Evolutionary conservation across 2,797 vertebrate species (phyloP), one percentile per base, ranked within the genome.

Genomic region (Galago senegalensis): DNA sequence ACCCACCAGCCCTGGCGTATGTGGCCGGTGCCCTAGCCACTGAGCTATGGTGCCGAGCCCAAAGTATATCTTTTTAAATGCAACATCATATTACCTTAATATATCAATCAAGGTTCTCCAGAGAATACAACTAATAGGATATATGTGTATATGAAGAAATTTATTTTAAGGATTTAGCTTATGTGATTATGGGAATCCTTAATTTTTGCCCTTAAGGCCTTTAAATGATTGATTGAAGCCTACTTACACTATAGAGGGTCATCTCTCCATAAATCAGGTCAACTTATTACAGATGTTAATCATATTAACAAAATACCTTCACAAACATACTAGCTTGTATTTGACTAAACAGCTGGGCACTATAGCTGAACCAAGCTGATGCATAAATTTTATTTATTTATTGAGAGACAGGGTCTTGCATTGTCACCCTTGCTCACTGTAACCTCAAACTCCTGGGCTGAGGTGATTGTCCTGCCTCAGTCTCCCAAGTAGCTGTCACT

Each of bases 251-350:
- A 67, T 67, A 46, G n/a, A 67, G 56, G 65, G 18, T 82, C 37
- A 92, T 76, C 25, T 88, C 60, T 27, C 81, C 93, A 20, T 88
- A 85, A 80, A 75, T 89, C 31, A 82, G 27, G n/a, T 43, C 67
- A 82, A 4, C 12, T 23, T 27, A 79, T n/a, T 86, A 77, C 53
- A 89, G 29, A 58, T 87, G 16, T 56, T 83, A 86, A 67, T 69
- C 31, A 81, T 23, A 73, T 82, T 20, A 76, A n/a, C 23, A 92
- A 29, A 95, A 43, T 87, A 60, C 58, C 58, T 94, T 92, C 65
- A 49, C 56, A 67, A 83, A 56, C 56, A 86, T 69, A 12, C 73
- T 12, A 63, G n/a, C 49, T 93, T 43, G 11, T 56, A 10, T 94
- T 61, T 65, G 8, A 56, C 46, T 27, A 83, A 92, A 83, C 34